Evolutionary conservation across 2,888 invertebrate genomes (phyloP).

Genomic region (Aphodius sticticus): DNA sequence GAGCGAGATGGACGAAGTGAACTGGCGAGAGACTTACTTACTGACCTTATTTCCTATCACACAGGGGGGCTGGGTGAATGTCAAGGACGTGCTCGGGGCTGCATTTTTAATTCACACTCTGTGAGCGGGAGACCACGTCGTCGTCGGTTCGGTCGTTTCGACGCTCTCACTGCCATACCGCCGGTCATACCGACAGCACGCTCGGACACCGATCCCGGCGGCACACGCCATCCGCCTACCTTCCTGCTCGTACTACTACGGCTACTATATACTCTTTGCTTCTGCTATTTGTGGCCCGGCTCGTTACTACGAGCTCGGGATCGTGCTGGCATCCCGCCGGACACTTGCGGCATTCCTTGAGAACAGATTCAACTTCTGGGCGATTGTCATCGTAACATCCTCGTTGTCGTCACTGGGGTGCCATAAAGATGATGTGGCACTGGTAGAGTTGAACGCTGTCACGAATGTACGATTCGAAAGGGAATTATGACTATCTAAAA

Average conservation of each 20-base stretch:
- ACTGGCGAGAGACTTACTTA: constrained; percentile 48
- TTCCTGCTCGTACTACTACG: constrained; percentile 7
- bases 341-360: background rate
- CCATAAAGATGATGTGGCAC: background rate
- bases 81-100: constrained; percentile 43
- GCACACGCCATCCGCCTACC: background rate
- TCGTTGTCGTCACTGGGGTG: background rate
- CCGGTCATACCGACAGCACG: background rate
- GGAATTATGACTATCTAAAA: no score
- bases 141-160: constrained; percentile 16
- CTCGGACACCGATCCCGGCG: background rate
- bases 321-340: constrained; percentile 11
- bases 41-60: constrained; percentile 50
- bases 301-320: constrained; percentile 9
- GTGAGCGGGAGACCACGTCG: constrained; percentile 9
- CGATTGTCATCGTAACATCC: background rate
- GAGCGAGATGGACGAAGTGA: constrained; percentile 5
- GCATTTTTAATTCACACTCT: constrained; percentile 38
- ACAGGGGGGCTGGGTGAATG: constrained; percentile 40
- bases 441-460: no score
- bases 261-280: background rate
- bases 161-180: constrained; percentile 8
- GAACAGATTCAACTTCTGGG: background rate
- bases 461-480: background rate
- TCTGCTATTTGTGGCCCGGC: constrained; percentile 6